These are phyloP conservation scores for Zaprionus vittiger DNA, from an alignment of 1,140 invertebrate genomes.

Conservation along the genomic window DNA sequence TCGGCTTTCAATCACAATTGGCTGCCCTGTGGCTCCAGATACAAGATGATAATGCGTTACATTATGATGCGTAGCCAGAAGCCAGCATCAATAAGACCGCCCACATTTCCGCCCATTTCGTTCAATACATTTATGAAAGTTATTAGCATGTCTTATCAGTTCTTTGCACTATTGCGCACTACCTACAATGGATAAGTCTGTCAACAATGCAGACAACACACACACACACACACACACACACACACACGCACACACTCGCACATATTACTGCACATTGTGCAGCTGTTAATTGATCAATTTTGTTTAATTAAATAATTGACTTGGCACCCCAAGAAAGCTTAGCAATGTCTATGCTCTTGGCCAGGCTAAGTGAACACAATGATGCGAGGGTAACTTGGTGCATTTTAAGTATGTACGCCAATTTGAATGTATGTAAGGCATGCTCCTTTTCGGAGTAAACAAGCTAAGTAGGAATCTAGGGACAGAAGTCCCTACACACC, in stretches of 20 bases:
- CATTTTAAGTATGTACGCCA: too few species aligned
- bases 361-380: not conserved
- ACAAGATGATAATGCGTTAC: conserved; percentile 60
- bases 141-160: conserved; percentile 77
- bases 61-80: conserved; percentile 73
- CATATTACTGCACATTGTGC: not conserved
- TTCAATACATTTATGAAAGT: conserved; percentile 77
- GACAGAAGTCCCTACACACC: too few species aligned
- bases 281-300: not conserved
- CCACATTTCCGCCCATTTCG: conserved; percentile 73
- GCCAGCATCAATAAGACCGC: conserved; percentile 68
- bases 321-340: not conserved
- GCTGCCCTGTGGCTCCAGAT: conserved; percentile 56
- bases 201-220: not conserved
- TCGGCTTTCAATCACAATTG: conserved; percentile 72
- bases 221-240: not conserved
- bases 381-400: not conserved
- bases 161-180: conserved; percentile 67
- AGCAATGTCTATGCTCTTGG: not conserved
- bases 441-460: too few species aligned
- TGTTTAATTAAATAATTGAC: conserved; percentile 1
- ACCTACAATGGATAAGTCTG: conserved; percentile 58
- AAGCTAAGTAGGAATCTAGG: too few species aligned
- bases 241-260: not conserved
- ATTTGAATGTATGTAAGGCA: too few species aligned